These are phyloP conservation scores for Apodemus agrarius DNA, from an alignment of 2,797 vertebrate genomes.

Conservation along the genomic window DNA sequence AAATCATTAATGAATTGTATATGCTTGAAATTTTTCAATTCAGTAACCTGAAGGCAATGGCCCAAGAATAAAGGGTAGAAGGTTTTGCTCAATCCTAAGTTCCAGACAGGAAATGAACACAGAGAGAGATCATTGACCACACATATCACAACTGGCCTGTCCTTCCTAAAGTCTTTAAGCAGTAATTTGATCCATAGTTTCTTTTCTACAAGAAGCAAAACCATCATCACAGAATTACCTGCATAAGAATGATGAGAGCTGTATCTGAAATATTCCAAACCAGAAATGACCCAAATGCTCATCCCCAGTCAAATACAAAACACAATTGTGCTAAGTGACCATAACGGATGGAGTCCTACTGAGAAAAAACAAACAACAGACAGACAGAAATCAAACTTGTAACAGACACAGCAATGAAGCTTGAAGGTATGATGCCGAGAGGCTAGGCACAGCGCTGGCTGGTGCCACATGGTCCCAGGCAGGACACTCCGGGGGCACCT, in stretches of 20 bases:
- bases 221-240: neutral
- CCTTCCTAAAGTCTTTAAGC: neutral
- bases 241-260: neutral
- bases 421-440: neutral
- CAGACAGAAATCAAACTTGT: neutral
- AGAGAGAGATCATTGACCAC: neutral
- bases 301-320: neutral
- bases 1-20: neutral
- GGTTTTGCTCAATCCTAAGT: neutral
- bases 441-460: neutral
- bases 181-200: neutral
- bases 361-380: neutral
- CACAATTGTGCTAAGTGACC: no score
- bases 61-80: neutral
- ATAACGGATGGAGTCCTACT: neutral
- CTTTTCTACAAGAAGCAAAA: neutral
- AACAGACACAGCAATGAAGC: neutral
- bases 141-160: neutral
- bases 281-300: neutral
- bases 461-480: accelerated
- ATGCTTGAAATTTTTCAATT: neutral
- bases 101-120: neutral
- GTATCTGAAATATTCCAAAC: neutral
- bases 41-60: neutral
- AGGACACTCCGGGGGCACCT: neutral